Conservation (phyloP, 2,113 vertebrate genomes). For the Meles meles region DNA sequence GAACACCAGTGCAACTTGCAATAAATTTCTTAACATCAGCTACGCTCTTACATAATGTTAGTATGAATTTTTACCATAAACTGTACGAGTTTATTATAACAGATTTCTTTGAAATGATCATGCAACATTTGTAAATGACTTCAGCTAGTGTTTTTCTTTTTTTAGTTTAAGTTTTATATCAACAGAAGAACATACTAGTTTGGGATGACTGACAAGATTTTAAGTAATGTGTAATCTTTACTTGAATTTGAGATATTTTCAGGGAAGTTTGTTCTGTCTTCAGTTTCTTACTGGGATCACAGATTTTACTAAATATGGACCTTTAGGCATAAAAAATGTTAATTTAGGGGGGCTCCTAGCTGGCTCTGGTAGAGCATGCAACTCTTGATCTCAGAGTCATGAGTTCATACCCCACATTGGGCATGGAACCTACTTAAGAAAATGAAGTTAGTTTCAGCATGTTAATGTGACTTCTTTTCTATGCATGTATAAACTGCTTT, state of each 20-base stretch:
- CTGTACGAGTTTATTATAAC: constrained; percentile 43
- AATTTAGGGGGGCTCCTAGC: background rate
- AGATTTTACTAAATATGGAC: constrained; percentile 26
- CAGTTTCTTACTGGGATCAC: constrained; percentile 43
- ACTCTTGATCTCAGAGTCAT: background rate
- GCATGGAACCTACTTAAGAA: background rate
- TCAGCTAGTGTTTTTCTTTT: background rate
- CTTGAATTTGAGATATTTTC: constrained; percentile 63
- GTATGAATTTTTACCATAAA: constrained; percentile 67
- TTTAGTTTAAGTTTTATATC: background rate
- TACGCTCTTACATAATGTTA: constrained; percentile 56
- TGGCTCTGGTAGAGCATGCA: background rate
- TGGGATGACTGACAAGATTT: background rate
- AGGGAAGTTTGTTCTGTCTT: constrained; percentile 60
- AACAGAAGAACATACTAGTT: background rate
- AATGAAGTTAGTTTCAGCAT: constrained; percentile 61
- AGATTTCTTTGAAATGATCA: constrained; percentile 48
- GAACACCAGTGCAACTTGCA: constrained; percentile 16
- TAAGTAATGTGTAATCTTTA: constrained; percentile 27
- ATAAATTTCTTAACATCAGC: background rate
- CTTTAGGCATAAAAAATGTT: constrained; percentile 36
- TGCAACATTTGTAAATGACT: background rate
- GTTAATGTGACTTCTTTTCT: constrained; percentile 55
- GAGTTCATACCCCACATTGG: background rate
- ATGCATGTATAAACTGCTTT: constrained; percentile 64